Percentiles rank a stretch among this genome's conserved stretches.
phyloP scores from a whole-genome alignment of 2,113 vertebrate genomes.

The Thunnus maccoyii region DNA sequence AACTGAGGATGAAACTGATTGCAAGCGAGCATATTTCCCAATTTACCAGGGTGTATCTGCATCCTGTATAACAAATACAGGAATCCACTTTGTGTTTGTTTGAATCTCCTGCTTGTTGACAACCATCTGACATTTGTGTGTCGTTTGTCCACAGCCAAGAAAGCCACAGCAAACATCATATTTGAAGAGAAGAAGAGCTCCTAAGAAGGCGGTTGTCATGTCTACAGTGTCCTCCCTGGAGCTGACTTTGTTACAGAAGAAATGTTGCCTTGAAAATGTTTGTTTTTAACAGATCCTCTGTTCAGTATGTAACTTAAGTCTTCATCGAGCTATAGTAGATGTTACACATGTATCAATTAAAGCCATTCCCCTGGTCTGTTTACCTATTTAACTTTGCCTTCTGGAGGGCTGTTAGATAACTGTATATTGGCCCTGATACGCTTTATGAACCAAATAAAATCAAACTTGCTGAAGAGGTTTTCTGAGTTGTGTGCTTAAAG shows the following conservation, averaged over 20 bases:
- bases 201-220: slow-evolving; percentile 76
- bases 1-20: no score
- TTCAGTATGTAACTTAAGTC: slow-evolving; percentile 41
- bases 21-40: no score
- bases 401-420: slow-evolving; percentile 12
- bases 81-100: no score
- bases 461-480: neutral
- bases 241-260: slow-evolving; percentile 70
- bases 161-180: slow-evolving; percentile 93
- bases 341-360: slow-evolving; percentile 31
- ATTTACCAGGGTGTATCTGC: no score
- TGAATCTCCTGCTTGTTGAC: no score
- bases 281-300: slow-evolving; percentile 43
- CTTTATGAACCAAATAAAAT: slow-evolving; percentile 70
- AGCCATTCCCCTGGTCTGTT: slow-evolving; percentile 26
- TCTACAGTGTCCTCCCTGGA: slow-evolving; percentile 69
- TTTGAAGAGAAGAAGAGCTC: slow-evolving; percentile 97
- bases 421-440: slow-evolving; percentile 23
- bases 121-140: slow-evolving; percentile 2
- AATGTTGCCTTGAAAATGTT: slow-evolving; percentile 80
- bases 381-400: slow-evolving; percentile 53
- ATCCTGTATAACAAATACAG: neutral
- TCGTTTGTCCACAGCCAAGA: slow-evolving; percentile 87
- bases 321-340: slow-evolving; percentile 42
- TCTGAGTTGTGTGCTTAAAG: neutral